phyloP scores from a whole-genome alignment of 2,888 invertebrate genomes.

The Ophion ellenae region DNA sequence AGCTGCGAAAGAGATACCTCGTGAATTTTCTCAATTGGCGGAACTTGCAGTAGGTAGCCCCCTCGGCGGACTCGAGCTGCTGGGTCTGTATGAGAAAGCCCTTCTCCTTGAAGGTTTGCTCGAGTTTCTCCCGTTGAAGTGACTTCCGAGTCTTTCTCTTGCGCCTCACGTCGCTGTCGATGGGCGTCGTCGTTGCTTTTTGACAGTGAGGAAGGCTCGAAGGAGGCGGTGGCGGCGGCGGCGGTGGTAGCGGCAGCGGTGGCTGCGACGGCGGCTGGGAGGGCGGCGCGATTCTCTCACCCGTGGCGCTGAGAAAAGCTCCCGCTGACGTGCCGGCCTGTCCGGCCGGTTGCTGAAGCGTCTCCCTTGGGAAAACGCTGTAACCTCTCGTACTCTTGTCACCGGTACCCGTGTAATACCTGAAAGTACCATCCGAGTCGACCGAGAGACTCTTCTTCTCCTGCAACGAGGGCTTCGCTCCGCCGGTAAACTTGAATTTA shows the following conservation, averaged over 20 bases:
- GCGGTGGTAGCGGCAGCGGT: not conserved
- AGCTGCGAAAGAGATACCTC: constrained; percentile 94
- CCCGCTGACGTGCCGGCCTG: constrained; percentile 85
- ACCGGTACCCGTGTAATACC: constrained; percentile 94
- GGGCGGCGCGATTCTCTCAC: constrained; percentile 84
- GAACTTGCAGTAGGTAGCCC: constrained; percentile 97
- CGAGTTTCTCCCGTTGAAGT: constrained; percentile 93
- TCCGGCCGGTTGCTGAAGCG: constrained; percentile 86
- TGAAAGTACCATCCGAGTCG: constrained; percentile 94
- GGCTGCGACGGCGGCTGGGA: not conserved
- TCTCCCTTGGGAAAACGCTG: constrained; percentile 91
- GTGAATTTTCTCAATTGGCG: constrained; percentile 95
- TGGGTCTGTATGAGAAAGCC: constrained; percentile 97
- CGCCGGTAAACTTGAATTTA: constrained; percentile 96
- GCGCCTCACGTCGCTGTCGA: constrained; percentile 83
- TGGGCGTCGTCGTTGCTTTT: constrained; percentile 64
- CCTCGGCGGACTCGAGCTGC: constrained; percentile 95
- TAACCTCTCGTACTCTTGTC: constrained; percentile 91
- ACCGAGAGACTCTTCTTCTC: constrained; percentile 97
- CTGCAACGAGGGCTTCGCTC: constrained; percentile 93
- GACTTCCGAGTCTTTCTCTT: constrained; percentile 92
- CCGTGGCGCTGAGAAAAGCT: constrained; percentile 84
- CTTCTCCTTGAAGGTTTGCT: constrained; percentile 96
- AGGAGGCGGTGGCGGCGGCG: not conserved
- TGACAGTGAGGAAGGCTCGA: constrained; percentile 67